A percentile compares a stretch with the other conserved stretches of the same genome.
phyloP scores from a whole-genome alignment of 35 echinoderm and acorn worm species.

The Diadema setosum region DNA sequence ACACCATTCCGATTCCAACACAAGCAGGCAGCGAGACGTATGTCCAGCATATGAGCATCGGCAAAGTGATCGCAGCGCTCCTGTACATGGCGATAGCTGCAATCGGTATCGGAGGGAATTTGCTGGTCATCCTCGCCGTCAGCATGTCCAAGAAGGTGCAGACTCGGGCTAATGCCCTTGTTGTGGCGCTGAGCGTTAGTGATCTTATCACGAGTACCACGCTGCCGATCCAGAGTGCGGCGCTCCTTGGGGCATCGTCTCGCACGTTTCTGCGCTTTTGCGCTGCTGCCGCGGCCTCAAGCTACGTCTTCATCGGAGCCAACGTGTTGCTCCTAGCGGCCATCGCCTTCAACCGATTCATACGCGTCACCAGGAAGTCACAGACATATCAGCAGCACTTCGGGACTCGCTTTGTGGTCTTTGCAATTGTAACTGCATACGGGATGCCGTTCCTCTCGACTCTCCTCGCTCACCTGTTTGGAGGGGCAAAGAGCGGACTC shows the following conservation, averaged over 20 bases:
- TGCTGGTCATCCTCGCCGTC: neutral
- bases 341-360: constrained; percentile 3
- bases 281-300: neutral
- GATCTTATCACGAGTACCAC: neutral
- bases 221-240: neutral
- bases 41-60: no score
- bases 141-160: neutral
- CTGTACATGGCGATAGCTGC: neutral
- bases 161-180: neutral
- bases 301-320: neutral
- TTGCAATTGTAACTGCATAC: neutral
- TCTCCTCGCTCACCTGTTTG: neutral
- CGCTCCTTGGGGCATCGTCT: neutral
- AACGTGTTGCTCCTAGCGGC: neutral
- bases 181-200: neutral
- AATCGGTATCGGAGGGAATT: neutral
- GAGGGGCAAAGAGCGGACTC: neutral
- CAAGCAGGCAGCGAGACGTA: no score
- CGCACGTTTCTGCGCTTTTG: neutral
- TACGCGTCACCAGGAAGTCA: neutral
- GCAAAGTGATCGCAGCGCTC: neutral
- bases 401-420: neutral
- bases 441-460: neutral
- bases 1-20: no score
- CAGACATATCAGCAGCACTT: neutral